phyloP scores from a whole-genome alignment of 2,113 vertebrate species.

The Dascyllus trimaculatus region DNA sequence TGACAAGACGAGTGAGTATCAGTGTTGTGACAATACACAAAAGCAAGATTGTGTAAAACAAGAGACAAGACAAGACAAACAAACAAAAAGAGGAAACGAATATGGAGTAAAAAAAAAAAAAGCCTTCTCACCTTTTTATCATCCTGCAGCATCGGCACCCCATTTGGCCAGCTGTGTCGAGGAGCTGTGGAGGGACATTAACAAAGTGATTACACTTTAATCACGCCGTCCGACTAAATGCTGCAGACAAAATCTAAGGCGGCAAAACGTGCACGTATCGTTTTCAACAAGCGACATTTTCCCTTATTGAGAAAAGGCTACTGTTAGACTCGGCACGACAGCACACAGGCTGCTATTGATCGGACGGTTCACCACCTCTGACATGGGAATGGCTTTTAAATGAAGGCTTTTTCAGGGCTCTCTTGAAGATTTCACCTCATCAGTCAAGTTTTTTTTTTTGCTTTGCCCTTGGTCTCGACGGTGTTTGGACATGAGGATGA shows the following conservation, averaged over 20 bases:
- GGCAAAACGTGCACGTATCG: neutral
- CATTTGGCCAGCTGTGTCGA: constrained; percentile 89
- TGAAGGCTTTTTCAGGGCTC: constrained; percentile 20
- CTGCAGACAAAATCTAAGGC: neutral
- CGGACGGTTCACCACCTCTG: constrained; percentile 31
- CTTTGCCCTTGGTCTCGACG: constrained; percentile 60
- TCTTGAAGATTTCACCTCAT: constrained; percentile 53
- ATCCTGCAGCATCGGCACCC: constrained; percentile 99
- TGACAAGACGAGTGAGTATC: neutral
- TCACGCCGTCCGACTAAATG: neutral
- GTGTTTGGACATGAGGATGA: constrained; percentile 59
- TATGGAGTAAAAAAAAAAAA: neutral
- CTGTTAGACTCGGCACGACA: neutral
- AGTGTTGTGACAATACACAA: constrained; percentile 3
- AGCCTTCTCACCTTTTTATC: constrained; percentile 91
- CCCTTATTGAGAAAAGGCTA: constrained; percentile 34
- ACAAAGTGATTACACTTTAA: constrained; percentile 48
- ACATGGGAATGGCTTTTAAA: constrained; percentile 62
- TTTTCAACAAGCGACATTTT: constrained; percentile 14
- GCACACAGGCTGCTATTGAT: constrained; percentile 40
- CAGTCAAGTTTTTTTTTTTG: constrained; percentile 46
- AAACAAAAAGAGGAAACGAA: neutral
- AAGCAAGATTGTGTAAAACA: neutral
- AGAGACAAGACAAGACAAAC: neutral
- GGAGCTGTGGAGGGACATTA: constrained; percentile 72